These are phyloP conservation scores for Gadus chalcogrammus DNA, from an alignment of 2,113 vertebrate genomes.

Conservation along the genomic window DNA sequence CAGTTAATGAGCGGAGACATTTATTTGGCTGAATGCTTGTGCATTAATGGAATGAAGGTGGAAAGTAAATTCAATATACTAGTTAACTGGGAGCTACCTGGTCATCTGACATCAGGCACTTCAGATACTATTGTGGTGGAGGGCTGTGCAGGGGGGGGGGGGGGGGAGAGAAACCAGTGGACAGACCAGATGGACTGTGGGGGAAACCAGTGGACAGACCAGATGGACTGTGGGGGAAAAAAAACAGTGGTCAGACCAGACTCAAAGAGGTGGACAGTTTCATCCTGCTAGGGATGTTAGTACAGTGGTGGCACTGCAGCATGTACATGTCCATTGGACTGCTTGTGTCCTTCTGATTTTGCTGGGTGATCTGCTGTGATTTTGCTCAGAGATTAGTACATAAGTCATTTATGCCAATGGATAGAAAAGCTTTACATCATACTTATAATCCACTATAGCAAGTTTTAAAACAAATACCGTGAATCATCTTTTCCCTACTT, in stretches of 20 bases:
- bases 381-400: conserved; percentile 29
- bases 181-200: conserved; percentile 1
- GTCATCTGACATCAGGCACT: background rate
- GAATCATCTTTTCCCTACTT: conserved; percentile 14
- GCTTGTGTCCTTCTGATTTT: conserved; percentile 18
- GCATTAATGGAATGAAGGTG: conserved; percentile 4
- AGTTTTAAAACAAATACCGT: conserved; percentile 23
- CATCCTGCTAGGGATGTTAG: too few species aligned
- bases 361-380: conserved; percentile 30
- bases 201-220: too few species aligned
- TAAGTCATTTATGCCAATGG: conserved; percentile 34
- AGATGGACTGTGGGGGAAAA: background rate
- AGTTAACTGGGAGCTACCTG: background rate
- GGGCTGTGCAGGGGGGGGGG: background rate
- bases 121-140: conserved; percentile 7
- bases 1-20: conserved; percentile 7
- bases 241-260: too few species aligned
- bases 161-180: too few species aligned
- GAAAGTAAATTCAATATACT: background rate
- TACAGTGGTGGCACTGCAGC: conserved; percentile 15
- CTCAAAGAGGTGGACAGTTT: too few species aligned
- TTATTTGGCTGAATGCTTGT: background rate
- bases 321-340: conserved; percentile 28
- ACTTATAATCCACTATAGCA: conserved; percentile 33
- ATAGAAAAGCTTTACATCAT: conserved; percentile 54